These are phyloP conservation scores for Chironomus tentans DNA, from an alignment of 2,888 invertebrate species.

Conservation along the genomic window DNA sequence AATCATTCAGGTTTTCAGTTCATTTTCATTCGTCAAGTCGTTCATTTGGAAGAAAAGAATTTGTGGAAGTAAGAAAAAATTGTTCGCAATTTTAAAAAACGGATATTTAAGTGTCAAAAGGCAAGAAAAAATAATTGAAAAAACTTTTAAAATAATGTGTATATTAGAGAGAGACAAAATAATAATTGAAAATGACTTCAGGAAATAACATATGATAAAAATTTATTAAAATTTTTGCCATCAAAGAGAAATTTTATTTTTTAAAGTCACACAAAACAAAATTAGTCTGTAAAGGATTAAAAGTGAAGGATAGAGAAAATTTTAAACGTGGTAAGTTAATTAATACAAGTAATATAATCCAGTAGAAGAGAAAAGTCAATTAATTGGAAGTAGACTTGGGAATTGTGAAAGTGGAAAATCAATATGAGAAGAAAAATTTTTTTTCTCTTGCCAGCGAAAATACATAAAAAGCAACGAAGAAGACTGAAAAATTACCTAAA, in stretches of 20 bases:
- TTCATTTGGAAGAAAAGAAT: background rate
- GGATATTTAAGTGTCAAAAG: background rate
- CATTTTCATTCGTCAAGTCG: background rate
- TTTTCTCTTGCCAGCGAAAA: background rate
- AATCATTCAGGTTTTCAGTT: background rate
- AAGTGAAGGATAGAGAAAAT: background rate
- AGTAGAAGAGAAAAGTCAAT: too few species aligned
- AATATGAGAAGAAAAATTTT: background rate
- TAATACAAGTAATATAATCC: background rate
- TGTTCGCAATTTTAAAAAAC: background rate
- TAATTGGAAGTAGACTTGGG: background rate
- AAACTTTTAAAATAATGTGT: background rate
- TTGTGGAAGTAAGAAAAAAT: background rate
- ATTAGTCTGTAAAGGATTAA: background rate
- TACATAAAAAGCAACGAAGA: background rate
- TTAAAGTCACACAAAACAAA: background rate
- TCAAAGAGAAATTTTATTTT: constrained; percentile 4
- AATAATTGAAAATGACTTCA: background rate
- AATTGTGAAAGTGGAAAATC: constrained; percentile 12
- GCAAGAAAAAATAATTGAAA: background rate
- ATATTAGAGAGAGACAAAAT: background rate
- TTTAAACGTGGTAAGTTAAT: background rate
- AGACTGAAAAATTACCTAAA: background rate
- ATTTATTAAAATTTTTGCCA: background rate
- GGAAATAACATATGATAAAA: constrained; percentile 23